phyloP scores from a whole-genome alignment of 2,888 invertebrate species.

The Fragum whitleyi region DNA sequence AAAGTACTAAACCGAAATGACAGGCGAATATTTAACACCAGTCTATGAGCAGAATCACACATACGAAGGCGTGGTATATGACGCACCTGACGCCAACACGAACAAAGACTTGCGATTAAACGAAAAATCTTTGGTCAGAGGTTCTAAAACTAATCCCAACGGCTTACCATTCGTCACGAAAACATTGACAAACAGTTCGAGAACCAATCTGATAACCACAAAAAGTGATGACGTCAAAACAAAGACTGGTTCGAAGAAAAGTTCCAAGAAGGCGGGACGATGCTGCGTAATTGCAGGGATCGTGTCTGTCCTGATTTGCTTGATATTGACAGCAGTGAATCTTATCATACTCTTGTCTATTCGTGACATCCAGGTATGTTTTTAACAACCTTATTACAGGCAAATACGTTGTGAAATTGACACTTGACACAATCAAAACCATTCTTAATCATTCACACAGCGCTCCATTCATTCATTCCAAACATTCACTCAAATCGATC shows the following conservation, averaged over 20 bases:
- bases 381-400: no score
- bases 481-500: no score
- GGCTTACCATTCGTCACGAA: background rate
- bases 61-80: slow-evolving; percentile 4
- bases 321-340: slow-evolving; percentile 7
- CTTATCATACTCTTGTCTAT: background rate
- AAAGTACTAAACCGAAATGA: background rate
- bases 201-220: background rate
- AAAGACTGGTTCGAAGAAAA: background rate
- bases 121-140: background rate
- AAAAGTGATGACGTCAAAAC: slow-evolving; percentile 15
- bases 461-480: no score
- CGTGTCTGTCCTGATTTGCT: background rate
- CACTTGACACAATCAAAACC: no score
- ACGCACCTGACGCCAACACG: background rate
- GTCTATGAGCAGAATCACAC: slow-evolving; percentile 22
- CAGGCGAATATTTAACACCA: background rate
- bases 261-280: background rate
- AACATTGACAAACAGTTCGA: slow-evolving; percentile 1
- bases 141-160: background rate
- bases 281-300: slow-evolving; percentile 4
- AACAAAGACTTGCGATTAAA: background rate
- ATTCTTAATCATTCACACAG: no score
- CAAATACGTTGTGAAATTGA: no score
- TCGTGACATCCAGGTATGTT: slow-evolving; percentile 5